Percentiles rank a stretch among this genome's conserved stretches.
Conservation (phyloP, 2,113 vertebrate species). For the Xiphophorus hellerii region DNA sequence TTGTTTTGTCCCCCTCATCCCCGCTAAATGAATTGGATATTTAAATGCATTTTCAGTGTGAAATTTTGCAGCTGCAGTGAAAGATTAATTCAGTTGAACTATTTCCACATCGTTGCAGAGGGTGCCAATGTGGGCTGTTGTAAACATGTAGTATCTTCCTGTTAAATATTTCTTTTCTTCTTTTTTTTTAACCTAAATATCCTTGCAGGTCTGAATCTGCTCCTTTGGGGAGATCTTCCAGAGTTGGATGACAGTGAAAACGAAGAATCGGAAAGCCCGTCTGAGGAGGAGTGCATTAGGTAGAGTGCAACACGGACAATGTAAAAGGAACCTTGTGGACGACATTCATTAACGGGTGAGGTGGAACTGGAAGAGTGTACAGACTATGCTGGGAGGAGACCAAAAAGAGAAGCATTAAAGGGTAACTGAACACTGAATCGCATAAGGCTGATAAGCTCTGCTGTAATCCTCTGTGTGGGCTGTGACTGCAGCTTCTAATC, state of each 20-base stretch:
- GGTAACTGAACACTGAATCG: constrained; percentile 47
- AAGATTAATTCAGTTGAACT: neutral
- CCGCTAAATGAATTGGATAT: too few relatives aligned
- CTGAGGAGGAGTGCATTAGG: constrained; percentile 88
- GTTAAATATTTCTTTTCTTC: neutral
- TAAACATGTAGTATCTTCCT: too few relatives aligned
- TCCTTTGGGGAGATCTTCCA: constrained; percentile 95
- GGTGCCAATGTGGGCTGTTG: too few relatives aligned
- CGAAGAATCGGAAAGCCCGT: constrained; percentile 82
- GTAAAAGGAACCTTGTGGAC: constrained; percentile 14
- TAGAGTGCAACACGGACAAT: constrained; percentile 61
- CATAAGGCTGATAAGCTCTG: constrained; percentile 11
- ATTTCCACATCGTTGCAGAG: neutral
- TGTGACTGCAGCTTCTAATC: neutral
- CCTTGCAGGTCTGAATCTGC: constrained; percentile 86
- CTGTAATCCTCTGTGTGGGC: constrained; percentile 18
- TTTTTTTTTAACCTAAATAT: neutral
- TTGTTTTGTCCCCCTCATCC: too few relatives aligned
- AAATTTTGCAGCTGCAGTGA: neutral
- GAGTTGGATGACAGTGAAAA: constrained; percentile 89
- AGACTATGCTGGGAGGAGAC: constrained; percentile 38
- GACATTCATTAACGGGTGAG: neutral
- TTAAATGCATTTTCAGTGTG: too few relatives aligned
- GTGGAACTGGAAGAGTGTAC: constrained; percentile 32
- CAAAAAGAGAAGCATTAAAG: constrained; percentile 45